Percentiles rank a stretch among this genome's conserved stretches.
phyloP scores from a whole-genome alignment of 2,888 invertebrate species.

The Encarsia formosa region DNA sequence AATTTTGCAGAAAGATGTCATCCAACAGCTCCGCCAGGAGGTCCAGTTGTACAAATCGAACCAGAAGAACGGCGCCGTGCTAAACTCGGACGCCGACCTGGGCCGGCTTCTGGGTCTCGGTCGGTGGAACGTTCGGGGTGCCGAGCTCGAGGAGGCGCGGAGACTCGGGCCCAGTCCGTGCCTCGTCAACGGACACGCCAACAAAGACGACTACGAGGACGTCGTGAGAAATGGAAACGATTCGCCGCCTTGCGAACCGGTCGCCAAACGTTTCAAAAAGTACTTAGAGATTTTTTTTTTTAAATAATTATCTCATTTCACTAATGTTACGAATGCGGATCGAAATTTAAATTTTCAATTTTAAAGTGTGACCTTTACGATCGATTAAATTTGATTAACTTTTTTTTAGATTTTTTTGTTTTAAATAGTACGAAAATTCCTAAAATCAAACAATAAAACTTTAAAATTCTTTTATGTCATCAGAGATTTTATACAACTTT shows the following conservation, averaged over 20 bases:
- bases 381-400: too few species aligned
- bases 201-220: slow-evolving; percentile 43
- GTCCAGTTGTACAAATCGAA: too few species aligned
- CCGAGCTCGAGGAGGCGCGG: slow-evolving; percentile 5
- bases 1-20: neutral
- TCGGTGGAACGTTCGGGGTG: too few species aligned
- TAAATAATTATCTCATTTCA: too few species aligned
- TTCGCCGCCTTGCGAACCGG: slow-evolving; percentile 29
- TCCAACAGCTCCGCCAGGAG: neutral
- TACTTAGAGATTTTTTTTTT: neutral
- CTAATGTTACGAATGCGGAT: too few species aligned
- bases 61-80: neutral
- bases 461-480: too few species aligned
- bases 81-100: neutral
- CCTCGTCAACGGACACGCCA: slow-evolving; percentile 3
- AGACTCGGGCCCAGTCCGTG: neutral
- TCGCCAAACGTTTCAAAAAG: slow-evolving; percentile 35
- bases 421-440: too few species aligned
- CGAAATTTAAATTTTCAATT: too few species aligned
- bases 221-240: slow-evolving; percentile 39
- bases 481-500: too few species aligned
- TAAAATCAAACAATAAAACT: too few species aligned
- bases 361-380: too few species aligned
- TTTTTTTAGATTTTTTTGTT: too few species aligned
- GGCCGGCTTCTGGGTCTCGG: neutral